These are phyloP conservation scores for Colletes gigas DNA, from an alignment of 1,140 invertebrate species.

Conservation along the genomic window DNA sequence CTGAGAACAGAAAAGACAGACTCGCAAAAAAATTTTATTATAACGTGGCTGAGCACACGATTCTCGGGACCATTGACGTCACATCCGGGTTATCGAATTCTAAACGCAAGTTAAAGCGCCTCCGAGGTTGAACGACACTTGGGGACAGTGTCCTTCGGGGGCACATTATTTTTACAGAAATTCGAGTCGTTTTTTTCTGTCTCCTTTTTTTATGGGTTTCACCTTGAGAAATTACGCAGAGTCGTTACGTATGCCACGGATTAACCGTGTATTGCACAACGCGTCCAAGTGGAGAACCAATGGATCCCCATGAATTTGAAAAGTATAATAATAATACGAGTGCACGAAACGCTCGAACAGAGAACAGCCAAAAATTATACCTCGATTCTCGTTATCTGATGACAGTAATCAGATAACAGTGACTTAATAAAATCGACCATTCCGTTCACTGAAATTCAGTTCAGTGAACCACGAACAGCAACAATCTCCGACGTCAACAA, in stretches of 20 bases:
- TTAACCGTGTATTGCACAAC: too few species aligned
- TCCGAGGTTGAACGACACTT: neutral
- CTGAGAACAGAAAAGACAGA: neutral
- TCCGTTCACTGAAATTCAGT: conserved; percentile 1
- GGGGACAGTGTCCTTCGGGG: neutral
- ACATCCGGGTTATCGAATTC: conserved; percentile 4
- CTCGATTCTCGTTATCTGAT: neutral
- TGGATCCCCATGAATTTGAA: too few species aligned
- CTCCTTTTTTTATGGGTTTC: too few species aligned
- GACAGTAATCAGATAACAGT: neutral
- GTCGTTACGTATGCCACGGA: too few species aligned
- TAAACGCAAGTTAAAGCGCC: neutral
- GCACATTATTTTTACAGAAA: too few species aligned
- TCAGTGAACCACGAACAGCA: conserved; percentile 14
- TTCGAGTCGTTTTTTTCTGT: neutral
- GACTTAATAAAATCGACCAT: neutral
- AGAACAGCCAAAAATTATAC: neutral
- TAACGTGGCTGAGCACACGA: neutral
- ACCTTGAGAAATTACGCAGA: neutral
- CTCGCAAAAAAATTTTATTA: neutral
- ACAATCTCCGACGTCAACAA: conserved; percentile 6
- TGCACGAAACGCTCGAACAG: too few species aligned
- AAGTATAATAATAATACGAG: too few species aligned
- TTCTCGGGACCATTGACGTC: conserved; percentile 2
- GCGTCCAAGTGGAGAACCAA: too few species aligned